Conservation (phyloP, 1,140 invertebrate genomes). For the Andricus grossulariae region DNA sequence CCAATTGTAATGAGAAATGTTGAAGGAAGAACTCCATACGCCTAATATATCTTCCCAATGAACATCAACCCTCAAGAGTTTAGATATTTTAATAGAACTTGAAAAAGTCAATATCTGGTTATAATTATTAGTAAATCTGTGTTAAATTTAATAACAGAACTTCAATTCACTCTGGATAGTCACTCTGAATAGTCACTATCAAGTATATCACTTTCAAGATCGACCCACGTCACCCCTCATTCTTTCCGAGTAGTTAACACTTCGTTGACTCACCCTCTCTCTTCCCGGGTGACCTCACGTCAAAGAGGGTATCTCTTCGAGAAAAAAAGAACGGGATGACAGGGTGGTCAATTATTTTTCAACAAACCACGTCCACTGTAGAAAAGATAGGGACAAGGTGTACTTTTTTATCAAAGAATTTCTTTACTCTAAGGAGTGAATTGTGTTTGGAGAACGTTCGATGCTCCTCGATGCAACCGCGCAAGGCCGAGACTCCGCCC, state of each 20-base stretch:
- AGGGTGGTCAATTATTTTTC: neutral
- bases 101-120: too few species aligned
- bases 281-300: constrained; percentile 40
- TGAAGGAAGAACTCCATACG: too few species aligned
- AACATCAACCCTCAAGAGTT: too few species aligned
- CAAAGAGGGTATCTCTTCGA: constrained; percentile 39
- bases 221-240: constrained; percentile 50
- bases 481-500: constrained; percentile 28
- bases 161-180: too few species aligned
- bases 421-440: constrained; percentile 11
- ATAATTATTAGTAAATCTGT: too few species aligned
- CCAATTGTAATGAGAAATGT: too few species aligned
- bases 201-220: constrained; percentile 38
- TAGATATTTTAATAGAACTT: too few species aligned
- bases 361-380: neutral
- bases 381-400: neutral
- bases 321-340: constrained; percentile 24
- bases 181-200: constrained; percentile 41
- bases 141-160: too few species aligned
- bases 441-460: constrained; percentile 25
- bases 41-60: too few species aligned
- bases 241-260: constrained; percentile 45
- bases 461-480: constrained; percentile 17
- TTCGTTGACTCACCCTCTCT: constrained; percentile 48
- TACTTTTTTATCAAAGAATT: constrained; percentile 6